Base-by-base conservation (phyloP, 2,888 invertebrate species). In the Ptychoptera contaminata region DNA sequence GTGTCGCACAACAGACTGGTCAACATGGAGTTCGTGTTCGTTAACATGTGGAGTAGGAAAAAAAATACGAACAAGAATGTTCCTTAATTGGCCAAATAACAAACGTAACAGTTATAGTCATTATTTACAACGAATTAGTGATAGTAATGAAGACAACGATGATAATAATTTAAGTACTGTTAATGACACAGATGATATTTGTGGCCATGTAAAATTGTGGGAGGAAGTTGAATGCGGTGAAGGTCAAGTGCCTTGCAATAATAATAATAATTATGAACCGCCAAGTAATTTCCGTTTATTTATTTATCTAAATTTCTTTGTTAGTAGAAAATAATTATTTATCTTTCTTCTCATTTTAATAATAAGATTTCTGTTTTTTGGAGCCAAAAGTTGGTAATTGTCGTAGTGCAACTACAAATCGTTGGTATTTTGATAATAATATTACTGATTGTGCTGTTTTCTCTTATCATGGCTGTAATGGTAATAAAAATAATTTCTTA, bases 401-500 rank as follows among this genome's bases (percentile, higher is more conserved):
- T 57, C 75, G 82, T 16, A 80, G 78, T 15, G 79, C 79, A 56
- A 75, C 79, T 49, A 77, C 78, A 55, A 74, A 74, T 40, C 73
- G 83, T n/a, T 92, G 87, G 83, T 88, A 82, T 67, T 94, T 79
- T 62, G 84, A 94, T 61, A 68, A 70, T 23, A 61, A 71, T 16
- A 71, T 71, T 34, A 74, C 76, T 16, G 70, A 71, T 29, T 96
- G 96, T 59, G 78, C 79, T 54, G 75, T 83, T 6, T 96, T 94
- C 65, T 77, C 76, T 44, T 94, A 81, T 67, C 58, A 58, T 39
- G 93, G 92, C 35, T 96, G 96, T 59, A 80, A 84, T 40, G 87
- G 83, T 2, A 93, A 91, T 61, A 73, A 74, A 37, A 94, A 94
- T 63, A 88, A 88, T 61, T 94, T 93, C 64, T 74, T 75, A 44